Evolutionary conservation across 2,888 invertebrate genomes (phyloP).

Genomic region (Noctua janthina): DNA sequence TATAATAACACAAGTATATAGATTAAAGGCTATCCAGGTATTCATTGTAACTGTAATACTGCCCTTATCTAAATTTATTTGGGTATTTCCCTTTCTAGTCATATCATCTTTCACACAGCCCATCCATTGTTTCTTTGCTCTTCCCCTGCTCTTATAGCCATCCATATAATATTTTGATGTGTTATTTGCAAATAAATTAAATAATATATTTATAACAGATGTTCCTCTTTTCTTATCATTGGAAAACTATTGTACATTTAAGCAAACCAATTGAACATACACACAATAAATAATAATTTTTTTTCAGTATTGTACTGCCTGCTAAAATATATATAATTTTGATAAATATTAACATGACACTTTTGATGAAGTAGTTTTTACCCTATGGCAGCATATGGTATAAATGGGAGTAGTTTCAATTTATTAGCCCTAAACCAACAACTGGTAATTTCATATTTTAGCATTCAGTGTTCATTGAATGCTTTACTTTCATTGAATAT

Average conservation of each 20-base stretch:
- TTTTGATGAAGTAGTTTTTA: constrained; percentile 1
- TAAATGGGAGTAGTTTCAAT: not conserved
- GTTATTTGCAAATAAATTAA: not conserved
- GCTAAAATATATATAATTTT: not conserved
- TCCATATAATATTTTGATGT: not conserved
- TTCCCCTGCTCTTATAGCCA: not conserved
- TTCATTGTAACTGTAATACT: not conserved
- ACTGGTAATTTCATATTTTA: not conserved
- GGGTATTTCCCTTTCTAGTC: not conserved
- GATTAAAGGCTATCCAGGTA: not conserved
- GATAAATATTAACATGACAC: not conserved
- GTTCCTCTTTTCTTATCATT: not conserved
- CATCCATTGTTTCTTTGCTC: not conserved
- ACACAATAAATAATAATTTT: not conserved
- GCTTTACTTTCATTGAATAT: not conserved
- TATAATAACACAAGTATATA: too few species aligned
- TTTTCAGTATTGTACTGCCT: not conserved
- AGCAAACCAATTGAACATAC: not conserved
- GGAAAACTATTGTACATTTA: not conserved
- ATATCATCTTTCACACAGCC: not conserved
- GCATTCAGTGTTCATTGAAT: not conserved
- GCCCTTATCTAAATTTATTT: not conserved
- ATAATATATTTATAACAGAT: not conserved
- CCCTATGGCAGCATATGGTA: not conserved
- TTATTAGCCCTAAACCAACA: not conserved